Percentiles rank a stretch among this genome's conserved stretches.
These are phyloP conservation scores for Darevskia nairensis DNA, from an alignment of 2,797 vertebrate species.

Conservation along the genomic window DNA sequence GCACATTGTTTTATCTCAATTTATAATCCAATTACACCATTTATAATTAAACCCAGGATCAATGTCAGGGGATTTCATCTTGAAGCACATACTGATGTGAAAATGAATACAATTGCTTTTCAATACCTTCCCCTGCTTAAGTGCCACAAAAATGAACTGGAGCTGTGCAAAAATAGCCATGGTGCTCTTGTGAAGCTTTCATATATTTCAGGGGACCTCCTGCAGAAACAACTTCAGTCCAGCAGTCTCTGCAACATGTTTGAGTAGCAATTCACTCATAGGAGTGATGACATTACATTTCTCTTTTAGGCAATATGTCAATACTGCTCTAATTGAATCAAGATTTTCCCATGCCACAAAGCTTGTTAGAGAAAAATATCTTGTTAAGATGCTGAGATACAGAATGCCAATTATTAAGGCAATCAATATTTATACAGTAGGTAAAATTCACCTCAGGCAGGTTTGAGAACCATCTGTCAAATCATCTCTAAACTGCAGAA, in stretches of 20 bases:
- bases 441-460: conserved; percentile 18
- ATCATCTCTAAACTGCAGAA: conserved; percentile 3
- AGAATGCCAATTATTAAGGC: conserved; percentile 28
- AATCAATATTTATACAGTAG: conserved; percentile 31
- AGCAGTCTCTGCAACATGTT: background rate
- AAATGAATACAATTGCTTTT: background rate
- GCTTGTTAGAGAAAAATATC: background rate
- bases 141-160: background rate
- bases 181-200: background rate
- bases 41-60: conserved; percentile 10
- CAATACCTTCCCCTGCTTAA: background rate
- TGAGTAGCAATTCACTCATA: background rate
- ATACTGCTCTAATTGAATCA: background rate
- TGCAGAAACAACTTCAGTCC: background rate
- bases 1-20: background rate
- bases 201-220: background rate
- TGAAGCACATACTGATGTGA: background rate
- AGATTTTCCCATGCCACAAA: background rate
- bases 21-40: conserved; percentile 12
- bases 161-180: background rate
- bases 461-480: background rate
- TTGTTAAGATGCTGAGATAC: conserved; percentile 13
- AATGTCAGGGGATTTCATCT: background rate
- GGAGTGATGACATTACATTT: background rate
- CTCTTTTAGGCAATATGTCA: conserved; percentile 3